Evolutionary conservation across 2,888 invertebrate species (phyloP), one percentile per base, ranked within the genome.

Genomic region (Aplocera efformata): DNA sequence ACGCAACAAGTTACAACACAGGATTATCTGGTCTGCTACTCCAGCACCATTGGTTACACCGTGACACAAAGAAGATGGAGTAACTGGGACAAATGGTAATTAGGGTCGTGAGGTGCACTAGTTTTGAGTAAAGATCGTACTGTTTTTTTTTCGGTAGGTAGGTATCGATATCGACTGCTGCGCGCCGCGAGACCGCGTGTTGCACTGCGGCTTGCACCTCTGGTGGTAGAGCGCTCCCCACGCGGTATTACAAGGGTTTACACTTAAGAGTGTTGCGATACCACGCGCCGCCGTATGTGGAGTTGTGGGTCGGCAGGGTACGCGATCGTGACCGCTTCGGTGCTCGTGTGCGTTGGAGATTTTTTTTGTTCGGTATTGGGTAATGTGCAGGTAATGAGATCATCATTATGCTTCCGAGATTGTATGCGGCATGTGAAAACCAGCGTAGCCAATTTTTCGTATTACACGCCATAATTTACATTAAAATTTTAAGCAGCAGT

Each of bases 121-220:
- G 35, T 39, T 47, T 39, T 39, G 35, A 44, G 27, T 33, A 31
- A 69, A 64, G 54, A 49, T 51, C 56, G 42, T 40, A 45, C 45
- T 40, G 26, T 32, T 9, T 29, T 44, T 50, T 46, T 49, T 56
- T 45, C 26, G 32, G 49, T 58, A 53, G 61, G 41, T 57, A 52
- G 50, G 57, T 54, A 30, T 68, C 72, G 77, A 43, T 46, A 48
- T 33, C 72, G 75, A 70, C 72, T 67, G 67, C 67, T 75, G 73
- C 79, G 80, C 83, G 80, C 67, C 74, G 73, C 83, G 81, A 63
- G 71, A 67, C 55, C 78, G 80, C 79, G 82, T 74, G 63, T 64
- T 72, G 58, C 64, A 83, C 84, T 83, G 83, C 56, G 29, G 46
- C 35, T 39, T 65, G 48, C 21, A 58, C 71, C 69, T 66, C 67